Evolutionary conservation across 2,888 invertebrate genomes (phyloP), one percentile per base, ranked within the genome.

Genomic region (Julus scanicus): DNA sequence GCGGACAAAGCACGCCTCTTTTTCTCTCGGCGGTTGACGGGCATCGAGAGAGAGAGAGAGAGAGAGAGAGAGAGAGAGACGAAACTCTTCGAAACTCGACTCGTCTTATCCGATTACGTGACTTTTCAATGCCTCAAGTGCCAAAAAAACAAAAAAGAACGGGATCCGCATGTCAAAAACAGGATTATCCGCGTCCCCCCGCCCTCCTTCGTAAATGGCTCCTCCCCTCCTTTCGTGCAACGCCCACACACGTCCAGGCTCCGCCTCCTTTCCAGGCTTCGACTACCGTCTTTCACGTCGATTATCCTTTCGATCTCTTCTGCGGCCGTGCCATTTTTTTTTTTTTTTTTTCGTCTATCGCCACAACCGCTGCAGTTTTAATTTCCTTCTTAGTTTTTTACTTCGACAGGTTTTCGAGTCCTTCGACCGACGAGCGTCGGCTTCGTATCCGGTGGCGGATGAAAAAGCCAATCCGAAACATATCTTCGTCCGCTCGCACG

Each of bases 61-160:
- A 29, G n/a, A n/a, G 57, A 57, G 57, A 5, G 57, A 57, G 57
- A 57, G 29, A 29, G 29, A 29, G 29, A 29, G 29, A 29, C 29
- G 29, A 57, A 57, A 57, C 57, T 17, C 57, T 57, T 5, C 17
- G 17, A 57, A 15, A 57, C 1, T 57, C 13, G 17, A 57, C 57
- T 57, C 13, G 11, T 57, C 17, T 57, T 57, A 57, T 57, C 57
- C 17, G 57, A 57, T 57, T 57, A 57, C 57, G 57, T 57, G 57
- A 57, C 57, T 57, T 57, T 57, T 57, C 57, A 57, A 57, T 57
- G 57, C 57, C 57, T 57, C 57, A 57, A 57, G 57, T 57, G 57
- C 57, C 57, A 57, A 57, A 57, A 57, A 29, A 29, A 29, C 29
- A 29, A 29, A 29, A 57, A 8, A 57, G 49, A 49, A 17, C 57